Percentiles rank a stretch among this genome's conserved stretches.
Evolutionary conservation across 2,797 vertebrate genomes (phyloP).

Genomic region (Sebastes iracundus): DNA sequence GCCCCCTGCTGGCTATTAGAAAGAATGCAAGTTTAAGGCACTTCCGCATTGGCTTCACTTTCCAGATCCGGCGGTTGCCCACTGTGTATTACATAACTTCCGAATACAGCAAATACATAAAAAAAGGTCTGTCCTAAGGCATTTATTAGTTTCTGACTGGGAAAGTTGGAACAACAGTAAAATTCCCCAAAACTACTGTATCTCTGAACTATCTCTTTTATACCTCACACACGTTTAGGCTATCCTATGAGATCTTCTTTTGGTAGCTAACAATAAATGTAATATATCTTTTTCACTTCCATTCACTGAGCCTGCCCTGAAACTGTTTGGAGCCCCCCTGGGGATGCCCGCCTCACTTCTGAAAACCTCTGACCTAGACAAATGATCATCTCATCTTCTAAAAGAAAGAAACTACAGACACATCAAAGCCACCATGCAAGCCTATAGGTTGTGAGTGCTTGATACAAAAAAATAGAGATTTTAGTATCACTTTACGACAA

Average conservation of each 20-base stretch:
- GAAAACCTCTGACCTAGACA: neutral
- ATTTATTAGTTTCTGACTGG: neutral
- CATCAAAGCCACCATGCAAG: neutral
- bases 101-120: too few species aligned
- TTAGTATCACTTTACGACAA: neutral
- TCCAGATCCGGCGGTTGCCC: neutral
- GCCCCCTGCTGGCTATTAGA: neutral
- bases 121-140: neutral
- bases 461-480: neutral
- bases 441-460: neutral
- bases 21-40: neutral
- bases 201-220: neutral
- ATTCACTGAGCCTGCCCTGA: neutral
- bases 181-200: neutral
- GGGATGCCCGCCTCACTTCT: neutral
- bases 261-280: neutral
- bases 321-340: neutral
- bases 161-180: neutral
- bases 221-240: neutral
- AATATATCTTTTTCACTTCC: neutral
- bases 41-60: neutral
- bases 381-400: neutral
- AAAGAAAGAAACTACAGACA: neutral
- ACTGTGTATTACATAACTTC: neutral
- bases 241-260: neutral